Evolutionary conservation across 2,113 vertebrate species (phyloP).

Genomic region (Pyxicephalus adspersus): DNA sequence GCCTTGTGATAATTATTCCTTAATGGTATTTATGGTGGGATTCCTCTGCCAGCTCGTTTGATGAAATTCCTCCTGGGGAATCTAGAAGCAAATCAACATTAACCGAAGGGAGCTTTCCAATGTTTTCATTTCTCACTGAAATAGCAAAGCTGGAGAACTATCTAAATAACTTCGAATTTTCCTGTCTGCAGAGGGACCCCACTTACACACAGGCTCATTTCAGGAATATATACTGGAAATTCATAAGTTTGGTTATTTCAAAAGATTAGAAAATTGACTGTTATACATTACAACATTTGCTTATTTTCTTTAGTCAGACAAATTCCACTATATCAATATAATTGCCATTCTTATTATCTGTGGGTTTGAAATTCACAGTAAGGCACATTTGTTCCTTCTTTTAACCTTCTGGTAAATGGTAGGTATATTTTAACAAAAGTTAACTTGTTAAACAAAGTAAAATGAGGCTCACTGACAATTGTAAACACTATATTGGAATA

Average conservation of each 20-base stretch:
- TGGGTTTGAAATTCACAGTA: no score
- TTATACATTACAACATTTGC: background rate
- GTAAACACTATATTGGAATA: no score
- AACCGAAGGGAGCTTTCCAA: background rate
- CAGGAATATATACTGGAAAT: background rate
- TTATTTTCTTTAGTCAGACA: background rate
- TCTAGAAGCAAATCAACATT: constrained; percentile 1
- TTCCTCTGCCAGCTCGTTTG: constrained; percentile 15
- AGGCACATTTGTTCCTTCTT: no score
- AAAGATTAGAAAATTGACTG: background rate
- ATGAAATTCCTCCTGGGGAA: constrained; percentile 19
- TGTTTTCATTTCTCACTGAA: constrained; percentile 27
- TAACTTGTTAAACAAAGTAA: no score
- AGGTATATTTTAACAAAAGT: no score
- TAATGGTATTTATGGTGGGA: constrained; percentile 31
- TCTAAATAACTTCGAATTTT: background rate
- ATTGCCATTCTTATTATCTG: no score
- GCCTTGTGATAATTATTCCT: constrained; percentile 9
- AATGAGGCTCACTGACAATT: no score
- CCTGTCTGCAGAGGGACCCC: constrained; percentile 1
- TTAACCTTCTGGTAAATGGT: no score
- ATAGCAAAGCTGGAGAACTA: background rate
- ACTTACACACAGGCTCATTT: background rate
- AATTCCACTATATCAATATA: no score
- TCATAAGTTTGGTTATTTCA: constrained; percentile 14